Conservation (phyloP, 2,113 vertebrate genomes). For the Jaculus jaculus region DNA sequence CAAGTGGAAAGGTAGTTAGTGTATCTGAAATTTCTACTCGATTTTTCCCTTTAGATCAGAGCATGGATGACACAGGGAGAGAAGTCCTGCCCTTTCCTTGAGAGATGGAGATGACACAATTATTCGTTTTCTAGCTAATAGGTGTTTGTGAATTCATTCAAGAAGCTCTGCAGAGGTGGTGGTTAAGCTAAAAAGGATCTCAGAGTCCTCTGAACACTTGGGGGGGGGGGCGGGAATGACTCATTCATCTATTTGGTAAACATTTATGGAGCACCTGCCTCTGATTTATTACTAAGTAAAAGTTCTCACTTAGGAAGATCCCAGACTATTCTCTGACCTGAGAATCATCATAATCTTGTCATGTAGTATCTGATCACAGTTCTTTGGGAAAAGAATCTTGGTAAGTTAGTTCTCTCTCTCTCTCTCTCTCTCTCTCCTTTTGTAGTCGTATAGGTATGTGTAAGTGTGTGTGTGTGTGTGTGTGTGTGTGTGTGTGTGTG, state of each 20-base stretch:
- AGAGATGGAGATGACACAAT: not conserved
- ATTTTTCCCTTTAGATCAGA: not conserved
- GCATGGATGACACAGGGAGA: not conserved
- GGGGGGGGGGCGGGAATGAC: not conserved
- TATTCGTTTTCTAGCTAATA: not conserved
- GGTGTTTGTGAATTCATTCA: not conserved
- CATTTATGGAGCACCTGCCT: not conserved
- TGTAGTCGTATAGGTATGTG: no score
- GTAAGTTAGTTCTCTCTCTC: not conserved
- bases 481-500: no score
- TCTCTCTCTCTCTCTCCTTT: no score
- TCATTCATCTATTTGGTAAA: not conserved
- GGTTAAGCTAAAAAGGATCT: not conserved
- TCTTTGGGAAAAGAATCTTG: not conserved
- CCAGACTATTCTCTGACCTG: not conserved
- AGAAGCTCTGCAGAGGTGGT: not conserved
- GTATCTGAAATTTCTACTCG: not conserved
- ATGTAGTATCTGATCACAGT: not conserved
- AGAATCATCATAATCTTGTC: not conserved
- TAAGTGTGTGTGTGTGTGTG: no score
- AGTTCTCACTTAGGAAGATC: not conserved
- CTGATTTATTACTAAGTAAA: conserved; percentile 5
- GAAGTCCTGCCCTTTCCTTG: not conserved
- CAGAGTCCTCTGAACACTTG: not conserved
- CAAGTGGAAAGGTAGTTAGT: not conserved